Evolutionary conservation across 2,113 vertebrate genomes (phyloP).

Genomic region (Peromyscus polionotus): DNA sequence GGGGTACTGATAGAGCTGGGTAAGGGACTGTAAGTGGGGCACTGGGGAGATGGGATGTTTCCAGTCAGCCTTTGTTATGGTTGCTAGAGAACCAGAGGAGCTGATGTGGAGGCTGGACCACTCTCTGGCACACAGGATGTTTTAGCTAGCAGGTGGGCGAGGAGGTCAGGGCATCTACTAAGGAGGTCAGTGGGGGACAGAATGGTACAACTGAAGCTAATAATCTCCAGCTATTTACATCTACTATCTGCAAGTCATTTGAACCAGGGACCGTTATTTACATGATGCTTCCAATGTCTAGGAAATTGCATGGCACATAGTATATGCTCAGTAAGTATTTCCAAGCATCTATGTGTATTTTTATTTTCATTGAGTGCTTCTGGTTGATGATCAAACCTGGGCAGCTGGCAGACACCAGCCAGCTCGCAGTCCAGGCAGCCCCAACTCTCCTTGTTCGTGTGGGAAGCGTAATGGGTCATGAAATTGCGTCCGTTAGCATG

Average conservation of each 20-base stretch:
- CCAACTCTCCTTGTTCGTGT: conserved; percentile 52
- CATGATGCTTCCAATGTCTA: neutral
- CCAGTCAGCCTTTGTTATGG: neutral
- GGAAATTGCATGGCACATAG: neutral
- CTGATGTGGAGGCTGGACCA: no score
- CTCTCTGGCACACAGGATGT: neutral
- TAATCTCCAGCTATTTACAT: neutral
- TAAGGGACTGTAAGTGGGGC: no score
- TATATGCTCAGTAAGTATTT: neutral
- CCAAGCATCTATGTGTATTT: neutral
- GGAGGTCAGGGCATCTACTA: neutral
- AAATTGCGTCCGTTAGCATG: conserved; percentile 82
- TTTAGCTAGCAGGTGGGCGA: neutral
- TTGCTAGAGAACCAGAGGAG: neutral
- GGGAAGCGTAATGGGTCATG: conserved; percentile 86
- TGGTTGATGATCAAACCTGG: neutral
- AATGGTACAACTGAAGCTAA: neutral
- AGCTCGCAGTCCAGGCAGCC: neutral
- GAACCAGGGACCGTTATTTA: neutral
- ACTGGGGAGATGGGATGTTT: neutral
- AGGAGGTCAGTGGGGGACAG: neutral
- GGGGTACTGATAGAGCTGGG: neutral
- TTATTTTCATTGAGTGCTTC: conserved; percentile 19
- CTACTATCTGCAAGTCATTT: neutral
- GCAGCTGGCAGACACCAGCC: conserved; percentile 15